phyloP scores from a whole-genome alignment of 2,888 invertebrate genomes.

The Schizotus pectinicornis region DNA sequence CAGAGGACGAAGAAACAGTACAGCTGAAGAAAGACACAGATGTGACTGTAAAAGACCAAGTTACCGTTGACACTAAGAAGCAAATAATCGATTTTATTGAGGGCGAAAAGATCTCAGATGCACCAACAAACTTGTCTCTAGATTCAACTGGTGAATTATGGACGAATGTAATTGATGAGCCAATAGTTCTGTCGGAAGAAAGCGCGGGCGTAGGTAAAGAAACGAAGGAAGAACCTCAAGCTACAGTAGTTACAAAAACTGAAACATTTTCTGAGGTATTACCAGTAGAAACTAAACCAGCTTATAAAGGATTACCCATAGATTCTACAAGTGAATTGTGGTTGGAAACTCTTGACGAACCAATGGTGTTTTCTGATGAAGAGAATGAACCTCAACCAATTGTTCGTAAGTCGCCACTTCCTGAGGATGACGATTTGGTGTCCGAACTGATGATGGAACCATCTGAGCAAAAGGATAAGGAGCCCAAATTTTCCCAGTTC shows the following conservation, averaged over 20 bases:
- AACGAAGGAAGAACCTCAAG: constrained; percentile 1
- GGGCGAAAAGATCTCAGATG: background rate
- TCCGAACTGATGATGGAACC: too few relatives aligned
- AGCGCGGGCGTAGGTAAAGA: constrained; percentile 16
- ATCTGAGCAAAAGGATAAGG: too few relatives aligned
- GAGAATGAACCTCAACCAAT: too few relatives aligned
- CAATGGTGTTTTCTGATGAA: constrained; percentile 54
- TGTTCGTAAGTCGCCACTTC: constrained; percentile 6
- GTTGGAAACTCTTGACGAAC: constrained; percentile 51
- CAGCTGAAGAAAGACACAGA: too few relatives aligned
- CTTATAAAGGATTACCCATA: constrained; percentile 41
- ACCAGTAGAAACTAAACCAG: constrained; percentile 13
- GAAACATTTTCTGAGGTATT: too few relatives aligned
- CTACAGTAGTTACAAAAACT: constrained; percentile 1
- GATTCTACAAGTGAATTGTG: constrained; percentile 37
- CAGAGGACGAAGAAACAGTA: too few relatives aligned
- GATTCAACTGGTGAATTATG: constrained; percentile 38
- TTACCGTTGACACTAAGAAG: background rate
- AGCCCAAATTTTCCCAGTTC: constrained; percentile 37
- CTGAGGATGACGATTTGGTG: constrained; percentile 16
- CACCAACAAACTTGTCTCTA: constrained; percentile 36
- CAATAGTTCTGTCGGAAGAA: constrained; percentile 36
- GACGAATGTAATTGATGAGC: constrained; percentile 43
- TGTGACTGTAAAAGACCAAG: too few relatives aligned
- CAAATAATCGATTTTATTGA: background rate